These are phyloP conservation scores for Apostichopus californicus DNA, from an alignment of 35 echinoderm and acorn worm species.

Conservation along the genomic window DNA sequence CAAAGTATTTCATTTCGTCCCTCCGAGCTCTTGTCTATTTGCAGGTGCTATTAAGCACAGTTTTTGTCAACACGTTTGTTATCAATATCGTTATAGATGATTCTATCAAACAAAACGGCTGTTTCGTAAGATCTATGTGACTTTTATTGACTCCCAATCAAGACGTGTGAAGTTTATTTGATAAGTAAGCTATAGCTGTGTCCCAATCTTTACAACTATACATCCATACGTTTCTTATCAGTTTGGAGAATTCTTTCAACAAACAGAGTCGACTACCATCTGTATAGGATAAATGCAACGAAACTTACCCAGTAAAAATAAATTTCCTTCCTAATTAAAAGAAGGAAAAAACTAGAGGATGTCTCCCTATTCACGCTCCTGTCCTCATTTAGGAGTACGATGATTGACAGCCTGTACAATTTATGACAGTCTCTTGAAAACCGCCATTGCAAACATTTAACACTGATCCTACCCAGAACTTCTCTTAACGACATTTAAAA, in stretches of 20 bases:
- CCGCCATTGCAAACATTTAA: slow-evolving; percentile 45
- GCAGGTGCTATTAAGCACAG: too few species aligned
- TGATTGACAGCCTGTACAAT: slow-evolving; percentile 38
- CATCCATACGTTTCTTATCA: slow-evolving; percentile 14
- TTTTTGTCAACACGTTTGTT: too few species aligned
- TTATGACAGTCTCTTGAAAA: slow-evolving; percentile 37
- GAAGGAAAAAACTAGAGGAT: neutral
- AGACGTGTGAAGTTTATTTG: slow-evolving; percentile 4
- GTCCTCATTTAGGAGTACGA: slow-evolving; percentile 15
- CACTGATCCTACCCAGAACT: slow-evolving; percentile 33
- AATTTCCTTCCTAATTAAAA: slow-evolving; percentile 43
- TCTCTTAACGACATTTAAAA: slow-evolving; percentile 35
- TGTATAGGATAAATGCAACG: slow-evolving; percentile 21
- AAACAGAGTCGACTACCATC: slow-evolving; percentile 28
- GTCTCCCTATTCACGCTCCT: neutral
- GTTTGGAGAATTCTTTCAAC: slow-evolving; percentile 17
- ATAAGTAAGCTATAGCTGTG: neutral
- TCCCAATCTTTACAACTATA: neutral
- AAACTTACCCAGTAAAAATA: slow-evolving; percentile 28
- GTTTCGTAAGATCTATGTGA: neutral
- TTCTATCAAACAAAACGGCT: neutral
- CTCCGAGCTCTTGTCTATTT: too few species aligned
- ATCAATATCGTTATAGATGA: too few species aligned
- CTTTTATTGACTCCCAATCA: neutral
- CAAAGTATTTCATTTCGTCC: too few species aligned